Evolutionary conservation across 2,113 vertebrate genomes (phyloP).

Genomic region (Acanthochromis polyacanthus): DNA sequence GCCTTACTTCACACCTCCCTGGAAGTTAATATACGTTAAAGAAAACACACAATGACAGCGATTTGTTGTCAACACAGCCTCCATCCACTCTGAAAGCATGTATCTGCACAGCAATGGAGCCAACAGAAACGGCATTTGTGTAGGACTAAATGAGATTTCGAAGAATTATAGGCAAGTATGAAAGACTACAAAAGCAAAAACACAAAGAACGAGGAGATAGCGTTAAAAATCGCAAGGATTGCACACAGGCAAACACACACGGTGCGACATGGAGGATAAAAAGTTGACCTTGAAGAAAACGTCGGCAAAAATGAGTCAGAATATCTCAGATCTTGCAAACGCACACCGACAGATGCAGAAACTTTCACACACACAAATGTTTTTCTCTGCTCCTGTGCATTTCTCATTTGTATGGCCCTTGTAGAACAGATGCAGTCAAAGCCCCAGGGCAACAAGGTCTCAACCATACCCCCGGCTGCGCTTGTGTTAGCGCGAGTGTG

Average conservation of each 20-base stretch:
- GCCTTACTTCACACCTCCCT: constrained; percentile 20
- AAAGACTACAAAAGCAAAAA: too few species aligned
- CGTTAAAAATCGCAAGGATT: too few species aligned
- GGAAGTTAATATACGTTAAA: neutral
- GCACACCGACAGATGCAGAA: neutral
- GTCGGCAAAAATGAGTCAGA: too few species aligned
- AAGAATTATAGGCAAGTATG: too few species aligned
- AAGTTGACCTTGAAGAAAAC: too few species aligned
- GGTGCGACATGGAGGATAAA: neutral
- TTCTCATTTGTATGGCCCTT: constrained; percentile 64
- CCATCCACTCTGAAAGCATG: too few species aligned
- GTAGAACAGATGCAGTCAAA: constrained; percentile 65
- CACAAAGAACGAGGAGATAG: too few species aligned
- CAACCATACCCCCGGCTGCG: constrained; percentile 32
- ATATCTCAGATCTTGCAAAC: neutral
- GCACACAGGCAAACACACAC: neutral
- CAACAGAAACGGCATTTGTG: too few species aligned
- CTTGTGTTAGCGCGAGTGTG: constrained; percentile 2
- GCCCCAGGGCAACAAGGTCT: constrained; percentile 64
- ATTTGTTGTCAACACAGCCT: neutral
- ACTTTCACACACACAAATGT: constrained; percentile 23
- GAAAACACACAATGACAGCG: neutral
- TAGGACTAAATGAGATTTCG: too few species aligned
- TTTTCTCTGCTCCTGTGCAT: constrained; percentile 47
- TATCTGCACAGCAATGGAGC: too few species aligned